phyloP scores from a whole-genome alignment of 2,888 invertebrate genomes.

The Lamellibrachia satsuma region DNA sequence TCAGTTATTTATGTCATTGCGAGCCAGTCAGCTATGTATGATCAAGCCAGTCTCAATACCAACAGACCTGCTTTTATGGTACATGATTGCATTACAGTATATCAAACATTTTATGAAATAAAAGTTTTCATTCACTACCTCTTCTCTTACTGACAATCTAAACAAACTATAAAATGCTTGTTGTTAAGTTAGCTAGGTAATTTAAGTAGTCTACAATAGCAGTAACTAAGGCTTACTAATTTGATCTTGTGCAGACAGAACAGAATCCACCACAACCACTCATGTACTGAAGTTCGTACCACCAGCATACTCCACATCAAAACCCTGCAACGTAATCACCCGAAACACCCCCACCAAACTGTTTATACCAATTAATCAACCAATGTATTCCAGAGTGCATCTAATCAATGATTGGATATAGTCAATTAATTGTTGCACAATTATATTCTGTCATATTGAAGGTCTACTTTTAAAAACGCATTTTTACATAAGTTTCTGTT shows the following conservation, averaged over 20 bases:
- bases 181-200: not conserved
- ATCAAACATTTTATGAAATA: too few species aligned
- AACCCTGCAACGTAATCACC: not conserved
- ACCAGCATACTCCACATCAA: not conserved
- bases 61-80: too few species aligned
- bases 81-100: too few species aligned
- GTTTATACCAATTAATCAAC: not conserved
- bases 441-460: not conserved
- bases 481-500: too few species aligned
- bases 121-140: not conserved
- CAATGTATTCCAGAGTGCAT: not conserved
- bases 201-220: not conserved
- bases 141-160: not conserved
- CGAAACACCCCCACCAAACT: not conserved
- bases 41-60: too few species aligned
- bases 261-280: not conserved
- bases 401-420: not conserved
- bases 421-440: not conserved
- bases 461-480: not conserved
- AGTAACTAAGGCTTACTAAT: not conserved
- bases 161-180: not conserved
- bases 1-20: too few species aligned
- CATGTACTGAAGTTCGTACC: not conserved
- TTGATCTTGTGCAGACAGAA: not conserved
- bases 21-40: too few species aligned